phyloP scores from a whole-genome alignment of 2,797 vertebrate genomes.

The Darevskia mixta region DNA sequence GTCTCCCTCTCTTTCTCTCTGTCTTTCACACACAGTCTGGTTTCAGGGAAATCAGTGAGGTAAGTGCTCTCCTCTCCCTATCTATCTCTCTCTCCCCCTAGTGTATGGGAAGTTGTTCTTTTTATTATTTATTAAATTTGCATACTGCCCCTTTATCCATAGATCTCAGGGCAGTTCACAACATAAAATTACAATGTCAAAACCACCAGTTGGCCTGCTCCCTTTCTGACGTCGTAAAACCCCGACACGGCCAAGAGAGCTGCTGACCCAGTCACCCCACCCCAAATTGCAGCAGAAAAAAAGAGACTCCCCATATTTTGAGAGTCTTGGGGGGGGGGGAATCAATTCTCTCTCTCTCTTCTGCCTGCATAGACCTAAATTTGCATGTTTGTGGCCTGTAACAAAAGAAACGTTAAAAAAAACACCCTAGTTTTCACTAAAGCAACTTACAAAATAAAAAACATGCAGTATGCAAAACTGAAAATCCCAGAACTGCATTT shows the following conservation, averaged over 20 bases:
- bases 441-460: too few species aligned
- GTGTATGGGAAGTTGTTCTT: slow-evolving; percentile 22
- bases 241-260: not conserved
- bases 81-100: not conserved
- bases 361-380: too few species aligned
- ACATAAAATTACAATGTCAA: too few species aligned
- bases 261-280: not conserved
- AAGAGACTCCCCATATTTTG: accelerated
- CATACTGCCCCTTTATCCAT: too few species aligned
- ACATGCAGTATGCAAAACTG: too few species aligned
- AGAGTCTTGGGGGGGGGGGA: too few species aligned
- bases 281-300: not conserved
- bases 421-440: too few species aligned
- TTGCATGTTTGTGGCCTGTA: not conserved
- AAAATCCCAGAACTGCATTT: too few species aligned
- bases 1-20: slow-evolving; percentile 71
- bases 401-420: not conserved
- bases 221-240: not conserved
- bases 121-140: too few species aligned
- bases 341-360: too few species aligned
- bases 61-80: slow-evolving; percentile 56
- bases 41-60: slow-evolving; percentile 78
- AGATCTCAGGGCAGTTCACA: too few species aligned
- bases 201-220: not conserved
- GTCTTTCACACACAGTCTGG: slow-evolving; percentile 76